Conservation (phyloP, 1,140 invertebrate species). For the Neodiprion fabricii region DNA sequence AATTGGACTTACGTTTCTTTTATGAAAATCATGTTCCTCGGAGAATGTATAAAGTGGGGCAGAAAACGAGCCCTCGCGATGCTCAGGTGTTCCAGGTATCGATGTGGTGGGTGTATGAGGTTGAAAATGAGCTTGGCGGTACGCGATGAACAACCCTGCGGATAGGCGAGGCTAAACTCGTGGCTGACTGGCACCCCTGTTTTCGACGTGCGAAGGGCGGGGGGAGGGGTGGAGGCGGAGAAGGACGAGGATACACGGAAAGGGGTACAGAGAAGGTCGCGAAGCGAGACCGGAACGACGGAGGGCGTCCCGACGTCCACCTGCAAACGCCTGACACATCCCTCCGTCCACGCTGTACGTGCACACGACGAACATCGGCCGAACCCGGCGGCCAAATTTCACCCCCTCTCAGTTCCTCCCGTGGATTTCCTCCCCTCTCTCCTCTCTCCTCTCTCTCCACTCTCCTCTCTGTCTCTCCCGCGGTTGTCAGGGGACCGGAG, state of each 20-base stretch:
- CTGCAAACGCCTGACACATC: neutral
- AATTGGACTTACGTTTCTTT: too few relatives aligned
- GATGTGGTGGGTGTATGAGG: too few relatives aligned
- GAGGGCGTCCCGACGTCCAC: neutral
- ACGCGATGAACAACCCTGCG: neutral
- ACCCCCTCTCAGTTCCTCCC: neutral
- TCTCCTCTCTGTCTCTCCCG: neutral
- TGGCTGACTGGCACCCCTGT: neutral
- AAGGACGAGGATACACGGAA: neutral
- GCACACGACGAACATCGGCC: neutral
- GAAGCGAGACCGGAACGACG: neutral
- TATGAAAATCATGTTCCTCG: too few relatives aligned
- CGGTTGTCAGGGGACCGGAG: slow-evolving; percentile 18
- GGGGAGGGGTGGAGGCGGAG: neutral
- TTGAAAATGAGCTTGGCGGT: too few relatives aligned
- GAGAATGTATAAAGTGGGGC: too few relatives aligned
- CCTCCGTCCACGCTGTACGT: neutral
- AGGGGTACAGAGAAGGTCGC: neutral
- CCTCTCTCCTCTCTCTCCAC: neutral
- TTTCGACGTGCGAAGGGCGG: neutral
- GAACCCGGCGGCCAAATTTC: neutral
- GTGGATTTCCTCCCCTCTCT: neutral
- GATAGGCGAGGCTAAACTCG: neutral
- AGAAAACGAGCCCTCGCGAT: too few relatives aligned
- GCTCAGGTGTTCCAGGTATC: too few relatives aligned